Conservation (phyloP, 2,113 vertebrate species). For the Andinoacara biseriatus region DNA sequence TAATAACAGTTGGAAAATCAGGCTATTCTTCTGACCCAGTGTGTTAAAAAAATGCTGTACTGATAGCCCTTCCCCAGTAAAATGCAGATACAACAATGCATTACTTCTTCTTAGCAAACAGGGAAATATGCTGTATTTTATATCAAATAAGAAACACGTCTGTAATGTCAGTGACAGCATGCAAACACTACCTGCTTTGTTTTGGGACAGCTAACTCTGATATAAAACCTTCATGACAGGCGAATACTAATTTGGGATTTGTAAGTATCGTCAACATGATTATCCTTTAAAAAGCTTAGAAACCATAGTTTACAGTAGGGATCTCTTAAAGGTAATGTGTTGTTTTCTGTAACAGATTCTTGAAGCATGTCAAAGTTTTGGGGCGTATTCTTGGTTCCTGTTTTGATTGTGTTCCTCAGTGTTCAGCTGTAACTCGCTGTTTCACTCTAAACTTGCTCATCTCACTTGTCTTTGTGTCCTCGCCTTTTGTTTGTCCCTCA, state of each 20-base stretch:
- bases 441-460: background rate
- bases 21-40: background rate
- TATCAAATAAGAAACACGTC: background rate
- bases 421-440: background rate
- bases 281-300: background rate
- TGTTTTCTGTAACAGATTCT: background rate
- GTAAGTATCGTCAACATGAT: background rate
- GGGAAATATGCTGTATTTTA: background rate
- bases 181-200: background rate
- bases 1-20: background rate
- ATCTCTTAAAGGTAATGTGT: background rate
- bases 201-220: background rate
- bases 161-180: background rate
- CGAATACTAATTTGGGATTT: background rate
- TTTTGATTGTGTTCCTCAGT: background rate
- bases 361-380: background rate
- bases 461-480: background rate
- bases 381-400: background rate
- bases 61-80: background rate
- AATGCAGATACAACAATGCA: background rate
- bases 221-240: background rate
- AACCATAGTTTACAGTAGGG: background rate
- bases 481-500: background rate
- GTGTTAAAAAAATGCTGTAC: background rate
- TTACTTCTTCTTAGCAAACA: background rate